Percentiles rank a stretch among this genome's conserved stretches.
These are phyloP conservation scores for Geotrupes spiniger DNA, from an alignment of 2,888 invertebrate species.

Conservation along the genomic window DNA sequence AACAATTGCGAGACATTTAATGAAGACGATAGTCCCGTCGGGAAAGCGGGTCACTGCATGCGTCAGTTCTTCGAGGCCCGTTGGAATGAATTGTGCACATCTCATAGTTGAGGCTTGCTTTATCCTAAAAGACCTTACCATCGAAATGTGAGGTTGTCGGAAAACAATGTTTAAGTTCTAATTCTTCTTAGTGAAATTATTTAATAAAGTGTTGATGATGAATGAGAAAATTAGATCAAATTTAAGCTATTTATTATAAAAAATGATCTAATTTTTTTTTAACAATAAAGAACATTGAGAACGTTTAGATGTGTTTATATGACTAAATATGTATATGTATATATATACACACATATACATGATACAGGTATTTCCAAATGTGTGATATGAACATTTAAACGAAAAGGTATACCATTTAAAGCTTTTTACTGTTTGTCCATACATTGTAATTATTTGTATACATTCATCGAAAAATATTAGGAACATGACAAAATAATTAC, in stretches of 20 bases:
- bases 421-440: slow-evolving; percentile 41
- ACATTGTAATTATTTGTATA: slow-evolving; percentile 35
- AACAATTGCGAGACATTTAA: slow-evolving; percentile 98
- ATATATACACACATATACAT: too few relatives aligned
- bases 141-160: slow-evolving; percentile 29
- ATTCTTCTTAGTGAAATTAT: slow-evolving; percentile 1
- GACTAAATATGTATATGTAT: too few relatives aligned
- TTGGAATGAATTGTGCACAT: slow-evolving; percentile 70
- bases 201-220: background rate
- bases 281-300: too few relatives aligned
- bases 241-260: too few relatives aligned
- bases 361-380: slow-evolving; percentile 45
- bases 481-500: slow-evolving; percentile 17
- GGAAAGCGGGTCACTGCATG: slow-evolving; percentile 93
- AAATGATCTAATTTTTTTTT: too few relatives aligned
- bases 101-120: slow-evolving; percentile 50
- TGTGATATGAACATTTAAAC: slow-evolving; percentile 38
- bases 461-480: slow-evolving; percentile 23
- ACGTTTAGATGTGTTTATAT: too few relatives aligned
- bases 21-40: slow-evolving; percentile 97
- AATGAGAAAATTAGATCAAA: background rate
- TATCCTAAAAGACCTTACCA: slow-evolving; percentile 34
- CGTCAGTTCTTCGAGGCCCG: slow-evolving; percentile 87
- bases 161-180: slow-evolving; percentile 21
- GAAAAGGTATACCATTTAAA: slow-evolving; percentile 23